phyloP scores from a whole-genome alignment of 2,113 vertebrate genomes.

The Cyprinodon brontotheroides region DNA sequence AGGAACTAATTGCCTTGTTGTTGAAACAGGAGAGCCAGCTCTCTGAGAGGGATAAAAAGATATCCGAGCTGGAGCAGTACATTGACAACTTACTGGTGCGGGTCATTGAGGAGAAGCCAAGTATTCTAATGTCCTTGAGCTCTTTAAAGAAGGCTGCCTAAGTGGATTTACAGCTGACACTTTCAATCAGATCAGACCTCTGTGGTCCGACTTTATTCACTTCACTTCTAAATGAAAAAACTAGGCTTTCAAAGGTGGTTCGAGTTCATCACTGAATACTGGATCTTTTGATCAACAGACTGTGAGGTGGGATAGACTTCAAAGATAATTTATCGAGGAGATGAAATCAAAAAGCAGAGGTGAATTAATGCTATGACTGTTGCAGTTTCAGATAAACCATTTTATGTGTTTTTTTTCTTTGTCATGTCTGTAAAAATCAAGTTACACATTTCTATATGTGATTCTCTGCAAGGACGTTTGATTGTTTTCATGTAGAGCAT shows the following conservation, averaged over 20 bases:
- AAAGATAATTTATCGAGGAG: neutral
- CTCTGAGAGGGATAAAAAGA: constrained; percentile 82
- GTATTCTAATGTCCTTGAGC: constrained; percentile 82
- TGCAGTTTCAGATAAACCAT: neutral
- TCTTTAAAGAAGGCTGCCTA: constrained; percentile 52
- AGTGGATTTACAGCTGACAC: neutral
- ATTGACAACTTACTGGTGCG: constrained; percentile 92
- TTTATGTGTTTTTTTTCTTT: neutral
- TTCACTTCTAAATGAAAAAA: neutral
- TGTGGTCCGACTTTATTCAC: constrained; percentile 4
- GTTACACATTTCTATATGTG: neutral
- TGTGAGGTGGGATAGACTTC: neutral
- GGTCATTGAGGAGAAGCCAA: constrained; percentile 92
- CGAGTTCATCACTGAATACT: neutral
- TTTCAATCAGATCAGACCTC: neutral
- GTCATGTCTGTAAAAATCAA: neutral
- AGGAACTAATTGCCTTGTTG: constrained; percentile 90
- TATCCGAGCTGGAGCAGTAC: constrained; percentile 89
- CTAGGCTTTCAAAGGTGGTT: neutral
- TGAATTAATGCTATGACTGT: neutral
- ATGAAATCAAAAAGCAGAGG: constrained; percentile 6
- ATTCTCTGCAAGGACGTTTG: constrained; percentile 3
- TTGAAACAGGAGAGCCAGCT: constrained; percentile 88
- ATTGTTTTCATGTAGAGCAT: constrained; percentile 13
- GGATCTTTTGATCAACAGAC: neutral